Evolutionary conservation across 2,888 invertebrate species (phyloP).

Genomic region (Agrilus biguttatus): DNA sequence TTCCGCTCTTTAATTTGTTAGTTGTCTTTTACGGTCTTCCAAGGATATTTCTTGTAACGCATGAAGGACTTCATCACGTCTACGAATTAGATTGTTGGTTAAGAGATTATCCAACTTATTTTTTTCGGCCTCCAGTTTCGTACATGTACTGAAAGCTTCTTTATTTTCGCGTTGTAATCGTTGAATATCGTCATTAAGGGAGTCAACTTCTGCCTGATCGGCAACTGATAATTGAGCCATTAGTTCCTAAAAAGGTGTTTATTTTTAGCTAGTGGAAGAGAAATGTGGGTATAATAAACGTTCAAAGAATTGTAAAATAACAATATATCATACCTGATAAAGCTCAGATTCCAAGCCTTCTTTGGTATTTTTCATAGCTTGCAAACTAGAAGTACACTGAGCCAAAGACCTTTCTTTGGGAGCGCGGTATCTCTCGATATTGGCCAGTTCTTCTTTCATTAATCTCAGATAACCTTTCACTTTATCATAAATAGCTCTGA

Average conservation of each 20-base stretch:
- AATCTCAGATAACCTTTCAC: slow-evolving; percentile 88
- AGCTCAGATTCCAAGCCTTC: slow-evolving; percentile 86
- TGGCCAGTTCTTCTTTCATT: slow-evolving; percentile 86
- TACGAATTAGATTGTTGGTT: slow-evolving; percentile 84
- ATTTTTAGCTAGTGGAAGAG: slow-evolving; percentile 1
- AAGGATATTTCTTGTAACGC: slow-evolving; percentile 91
- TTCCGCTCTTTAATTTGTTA: slow-evolving; percentile 72
- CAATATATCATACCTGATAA: slow-evolving; percentile 63
- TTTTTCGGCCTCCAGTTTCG: slow-evolving; percentile 92
- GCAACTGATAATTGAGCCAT: slow-evolving; percentile 83
- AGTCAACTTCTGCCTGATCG: slow-evolving; percentile 89
- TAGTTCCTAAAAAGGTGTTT: slow-evolving; percentile 43
- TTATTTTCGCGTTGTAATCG: slow-evolving; percentile 88
- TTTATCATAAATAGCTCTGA: slow-evolving; percentile 84
- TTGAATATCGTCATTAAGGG: slow-evolving; percentile 87
- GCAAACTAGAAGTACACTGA: slow-evolving; percentile 82
- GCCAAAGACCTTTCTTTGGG: slow-evolving; percentile 87
- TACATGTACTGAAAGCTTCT: slow-evolving; percentile 85
- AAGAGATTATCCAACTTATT: slow-evolving; percentile 93
- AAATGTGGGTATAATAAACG: not conserved
- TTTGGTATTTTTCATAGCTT: slow-evolving; percentile 92
- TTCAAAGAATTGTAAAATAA: not conserved
- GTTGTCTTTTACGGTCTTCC: slow-evolving; percentile 79
- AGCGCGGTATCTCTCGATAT: slow-evolving; percentile 78
- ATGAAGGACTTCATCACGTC: slow-evolving; percentile 68